Evolutionary conservation across 2,113 vertebrate genomes (phyloP).

Genomic region (Eretmochelys imbricata): DNA sequence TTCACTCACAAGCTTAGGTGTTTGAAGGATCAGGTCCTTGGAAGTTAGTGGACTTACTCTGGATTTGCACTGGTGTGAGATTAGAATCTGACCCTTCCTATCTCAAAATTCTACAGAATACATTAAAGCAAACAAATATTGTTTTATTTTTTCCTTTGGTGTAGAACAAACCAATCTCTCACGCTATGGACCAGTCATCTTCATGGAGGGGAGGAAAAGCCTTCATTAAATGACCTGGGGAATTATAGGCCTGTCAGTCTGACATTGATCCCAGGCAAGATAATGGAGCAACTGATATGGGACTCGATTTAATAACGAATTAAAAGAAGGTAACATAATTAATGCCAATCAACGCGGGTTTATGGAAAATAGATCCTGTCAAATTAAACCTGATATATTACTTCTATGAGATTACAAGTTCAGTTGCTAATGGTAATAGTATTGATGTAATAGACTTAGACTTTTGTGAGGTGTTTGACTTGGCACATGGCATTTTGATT

Average conservation of each 20-base stretch:
- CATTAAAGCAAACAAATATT: not conserved
- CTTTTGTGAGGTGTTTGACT: not conserved
- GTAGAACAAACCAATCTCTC: not conserved
- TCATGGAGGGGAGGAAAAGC: not conserved
- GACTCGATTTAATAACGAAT: not conserved
- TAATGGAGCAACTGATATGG: not conserved
- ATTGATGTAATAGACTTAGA: not conserved
- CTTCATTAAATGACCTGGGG: not conserved
- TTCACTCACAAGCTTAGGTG: not conserved
- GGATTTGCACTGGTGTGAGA: not conserved
- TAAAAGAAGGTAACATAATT: not conserved
- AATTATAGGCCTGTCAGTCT: not conserved
- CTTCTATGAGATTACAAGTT: not conserved
- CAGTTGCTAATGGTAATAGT: not conserved
- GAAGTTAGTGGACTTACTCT: not conserved
- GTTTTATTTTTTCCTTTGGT: not conserved
- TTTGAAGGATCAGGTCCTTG: not conserved
- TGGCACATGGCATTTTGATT: not conserved
- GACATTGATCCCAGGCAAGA: not conserved
- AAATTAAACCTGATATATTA: not conserved
- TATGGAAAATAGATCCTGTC: not conserved
- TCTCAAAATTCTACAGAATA: not conserved
- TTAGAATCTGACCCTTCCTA: rapidly evolving
- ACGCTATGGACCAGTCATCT: not conserved
- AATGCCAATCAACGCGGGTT: not conserved